Percentiles rank a stretch among this genome's conserved stretches.
Evolutionary conservation across 2,888 invertebrate species (phyloP).

Genomic region (Diplolepis rosae): DNA sequence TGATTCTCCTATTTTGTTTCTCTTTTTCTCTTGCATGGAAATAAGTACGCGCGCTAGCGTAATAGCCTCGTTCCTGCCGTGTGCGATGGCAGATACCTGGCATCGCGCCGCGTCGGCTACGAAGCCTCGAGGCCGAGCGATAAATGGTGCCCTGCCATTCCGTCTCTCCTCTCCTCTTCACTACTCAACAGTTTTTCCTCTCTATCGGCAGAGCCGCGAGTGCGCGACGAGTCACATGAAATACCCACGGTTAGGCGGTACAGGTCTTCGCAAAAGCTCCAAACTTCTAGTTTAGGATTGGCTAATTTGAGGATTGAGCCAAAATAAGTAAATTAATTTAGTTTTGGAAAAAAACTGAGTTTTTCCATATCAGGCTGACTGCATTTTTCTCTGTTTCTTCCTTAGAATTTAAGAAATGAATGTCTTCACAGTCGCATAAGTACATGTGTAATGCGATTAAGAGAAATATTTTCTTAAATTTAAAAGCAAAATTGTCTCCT

Average conservation of each 20-base stretch:
- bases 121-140: slow-evolving; percentile 57
- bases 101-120: slow-evolving; percentile 43
- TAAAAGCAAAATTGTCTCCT: too few relatives aligned
- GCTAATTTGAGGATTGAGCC: too few relatives aligned
- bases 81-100: slow-evolving; percentile 42
- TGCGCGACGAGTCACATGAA: slow-evolving; percentile 42
- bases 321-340: too few relatives aligned
- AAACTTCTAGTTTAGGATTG: slow-evolving; percentile 7
- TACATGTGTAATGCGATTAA: too few relatives aligned
- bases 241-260: slow-evolving; percentile 35
- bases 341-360: too few relatives aligned
- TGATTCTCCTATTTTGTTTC: slow-evolving; percentile 16
- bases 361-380: too few relatives aligned
- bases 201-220: slow-evolving; percentile 39
- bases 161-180: slow-evolving; percentile 31
- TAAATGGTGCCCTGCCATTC: slow-evolving; percentile 62
- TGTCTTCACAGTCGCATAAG: too few relatives aligned
- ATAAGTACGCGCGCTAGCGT: slow-evolving; percentile 44
- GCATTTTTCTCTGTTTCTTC: too few relatives aligned
- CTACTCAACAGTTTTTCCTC: slow-evolving; percentile 24
- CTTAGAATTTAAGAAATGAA: too few relatives aligned
- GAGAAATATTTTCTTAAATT: too few relatives aligned
- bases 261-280: slow-evolving; percentile 15
- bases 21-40: slow-evolving; percentile 25
- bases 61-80: slow-evolving; percentile 43